A percentile compares a stretch with the other conserved stretches of the same genome.
These are phyloP conservation scores for Apodemia zela DNA, from an alignment of 2,888 invertebrate genomes.

Conservation along the genomic window DNA sequence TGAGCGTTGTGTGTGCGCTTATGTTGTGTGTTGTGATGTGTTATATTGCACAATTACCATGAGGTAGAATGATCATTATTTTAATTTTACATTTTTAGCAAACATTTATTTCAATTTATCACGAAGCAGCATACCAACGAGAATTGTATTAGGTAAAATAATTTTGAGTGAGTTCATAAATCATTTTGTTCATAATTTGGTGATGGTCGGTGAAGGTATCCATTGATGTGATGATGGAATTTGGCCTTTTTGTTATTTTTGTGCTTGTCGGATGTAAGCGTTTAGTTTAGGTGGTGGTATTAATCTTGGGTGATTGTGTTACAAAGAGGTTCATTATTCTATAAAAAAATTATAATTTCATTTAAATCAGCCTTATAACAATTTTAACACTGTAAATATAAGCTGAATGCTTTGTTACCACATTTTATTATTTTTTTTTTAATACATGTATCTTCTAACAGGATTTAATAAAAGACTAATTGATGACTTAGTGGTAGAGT, in stretches of 20 bases:
- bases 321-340: neutral
- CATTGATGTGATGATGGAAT: conserved; percentile 16
- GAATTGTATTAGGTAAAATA: conserved; percentile 51
- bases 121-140: conserved; percentile 44
- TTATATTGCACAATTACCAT: conserved; percentile 45
- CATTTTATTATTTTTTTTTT: conserved; percentile 30
- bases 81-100: conserved; percentile 71
- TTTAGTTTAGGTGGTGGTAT: conserved; percentile 22
- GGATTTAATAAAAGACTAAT: conserved; percentile 85
- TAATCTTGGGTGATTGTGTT: neutral
- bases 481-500: conserved; percentile 89
- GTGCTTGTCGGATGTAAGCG: conserved; percentile 19
- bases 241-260: conserved; percentile 14
- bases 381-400: conserved; percentile 13
- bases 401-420: neutral
- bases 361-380: neutral
- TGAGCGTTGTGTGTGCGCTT: conserved; percentile 44
- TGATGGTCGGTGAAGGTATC: conserved; percentile 57
- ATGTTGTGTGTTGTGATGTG: conserved; percentile 41
- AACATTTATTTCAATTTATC: conserved; percentile 53
- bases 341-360: neutral
- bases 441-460: conserved; percentile 42
- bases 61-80: conserved; percentile 56
- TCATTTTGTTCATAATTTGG: conserved; percentile 71
- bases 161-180: conserved; percentile 69